Evolutionary conservation across 2,797 vertebrate genomes (phyloP), one percentile per base, ranked within the genome.

Genomic region (Oreortyx pictus): DNA sequence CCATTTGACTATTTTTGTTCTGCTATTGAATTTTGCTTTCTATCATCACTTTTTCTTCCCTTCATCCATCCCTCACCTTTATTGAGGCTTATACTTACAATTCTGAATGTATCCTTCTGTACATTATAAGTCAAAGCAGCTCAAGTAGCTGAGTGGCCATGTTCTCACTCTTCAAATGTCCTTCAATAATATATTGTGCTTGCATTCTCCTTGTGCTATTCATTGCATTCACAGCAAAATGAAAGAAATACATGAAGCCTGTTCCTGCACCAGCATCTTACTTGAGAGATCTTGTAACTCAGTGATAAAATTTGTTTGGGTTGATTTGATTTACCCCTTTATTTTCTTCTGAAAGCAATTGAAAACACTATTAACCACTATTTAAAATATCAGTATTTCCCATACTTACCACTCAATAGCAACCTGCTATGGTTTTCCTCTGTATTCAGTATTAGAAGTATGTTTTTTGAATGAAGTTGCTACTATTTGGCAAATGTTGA

Each of bases 1-100:
- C 47, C 54, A 82, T 29, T 82, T 86, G 47, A 80, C 88, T 47
- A 46, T 85, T 94, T 97, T 57, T 61, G 66, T 78, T 82, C 60
- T 92, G 86, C 93, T 80, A 65, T 80, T 92, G 91, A 74, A 89
- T 96, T 93, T 95, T 90, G 52, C 57, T 87, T 89, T 85, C 78
- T 89, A 17, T 92, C 68, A 82, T 89, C 2, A 7, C 56, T 82
- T 82, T 95, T 91, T 95, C 25, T 79, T 91, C 91, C 89, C 86
- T 93, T 91, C 50, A 89, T 83, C 81, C 35, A 72, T 87, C 41
- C 20, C 71, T 54, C 68, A 61, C 81, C 86, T 89, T 92, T 82
- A 79, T 41, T 80, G 91, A 93, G 49, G 82, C 90, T 93, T 95
- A 68, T 72, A 92, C 47, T 94, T 95, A 77, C 9, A 93, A 82